Base-by-base conservation (phyloP, 2,797 vertebrate species). In the Sebastes goodei region DNA sequence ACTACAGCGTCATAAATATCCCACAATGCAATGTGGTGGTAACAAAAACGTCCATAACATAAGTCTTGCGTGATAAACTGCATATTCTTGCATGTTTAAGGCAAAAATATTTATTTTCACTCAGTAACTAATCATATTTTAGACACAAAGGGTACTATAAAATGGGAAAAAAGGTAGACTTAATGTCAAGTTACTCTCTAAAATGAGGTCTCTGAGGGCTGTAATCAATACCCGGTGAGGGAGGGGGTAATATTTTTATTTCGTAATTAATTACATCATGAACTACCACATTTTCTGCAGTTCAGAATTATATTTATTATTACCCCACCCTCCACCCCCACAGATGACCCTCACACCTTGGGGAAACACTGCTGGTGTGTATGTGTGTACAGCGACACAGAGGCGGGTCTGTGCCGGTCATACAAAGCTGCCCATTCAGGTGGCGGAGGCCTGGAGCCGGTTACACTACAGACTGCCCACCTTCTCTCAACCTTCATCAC, bases 381-480 rank as follows among this genome's bases (percentile, higher is more conserved):
- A 42, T 59, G 55, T 81, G 60, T 20, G 14, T 62, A 1, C 6
- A 2, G n/a, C 76, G 66, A 78, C 78, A 90, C 89, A 93, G 86
- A 85, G 53, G 64, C 29, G 5, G 30, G 86, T 65, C 80, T 91
- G 83, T 92, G 73, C 71, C 59, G 70, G 63, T 84, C 79, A 59
- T 67, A 95, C 93, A 95, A 94, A 92, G 93, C 82, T 70, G 61
- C 63, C 88, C 87, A 90, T 94, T 94, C 90, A 94, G 74, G 82
- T 85, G 60, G 53, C 6, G 11, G 25, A 78, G 86, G 89, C 88
- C 42, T 52, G 21, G 17, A 82, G 89, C 86, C 86, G 87, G 60
- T 75, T 81, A 72, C 68, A 71, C 80, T 71, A 56, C 79, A 86
- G 68, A 63, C 86, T 69, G 79, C 71, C 76, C 74, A 72, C 80